A percentile compares a stretch with the other conserved stretches of the same genome.
Evolutionary conservation across 2,888 invertebrate genomes (phyloP).

Genomic region (Noctua janthe): DNA sequence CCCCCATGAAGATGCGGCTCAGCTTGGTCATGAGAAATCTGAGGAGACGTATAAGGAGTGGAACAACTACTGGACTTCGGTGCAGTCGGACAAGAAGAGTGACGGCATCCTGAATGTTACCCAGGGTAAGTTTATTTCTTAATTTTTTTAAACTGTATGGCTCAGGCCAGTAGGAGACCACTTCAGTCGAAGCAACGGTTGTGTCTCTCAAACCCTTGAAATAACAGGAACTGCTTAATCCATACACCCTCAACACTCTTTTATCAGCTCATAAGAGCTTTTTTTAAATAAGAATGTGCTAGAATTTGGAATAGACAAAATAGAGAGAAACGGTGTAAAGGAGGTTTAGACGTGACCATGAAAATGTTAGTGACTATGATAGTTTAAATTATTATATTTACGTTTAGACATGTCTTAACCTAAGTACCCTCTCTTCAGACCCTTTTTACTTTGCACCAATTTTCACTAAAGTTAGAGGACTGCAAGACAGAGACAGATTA

Average conservation of each 20-base stretch:
- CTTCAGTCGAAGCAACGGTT: neutral
- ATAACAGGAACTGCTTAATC: neutral
- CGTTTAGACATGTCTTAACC: neutral
- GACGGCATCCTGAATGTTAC: conserved; percentile 78
- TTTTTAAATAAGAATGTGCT: neutral
- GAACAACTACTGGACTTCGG: conserved; percentile 81
- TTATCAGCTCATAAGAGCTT: neutral
- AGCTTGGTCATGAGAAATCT: conserved; percentile 81
- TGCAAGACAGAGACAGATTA: neutral
- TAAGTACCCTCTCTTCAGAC: neutral
- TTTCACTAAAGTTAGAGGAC: neutral
- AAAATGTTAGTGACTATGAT: no score
- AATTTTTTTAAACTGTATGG: neutral
- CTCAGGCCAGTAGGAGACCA: neutral
- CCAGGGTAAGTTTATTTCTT: conserved; percentile 72
- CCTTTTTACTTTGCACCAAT: neutral
- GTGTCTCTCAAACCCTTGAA: neutral
- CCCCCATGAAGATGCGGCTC: conserved; percentile 79
- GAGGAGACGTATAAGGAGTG: conserved; percentile 83
- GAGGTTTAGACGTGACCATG: neutral
- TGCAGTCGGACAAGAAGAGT: conserved; percentile 70
- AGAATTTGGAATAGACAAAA: neutral
- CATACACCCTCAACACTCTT: neutral
- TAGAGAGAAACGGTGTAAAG: neutral
- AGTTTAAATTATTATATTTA: no score